phyloP scores from a whole-genome alignment of 2,888 invertebrate species.

The Sthenelais limicola region DNA sequence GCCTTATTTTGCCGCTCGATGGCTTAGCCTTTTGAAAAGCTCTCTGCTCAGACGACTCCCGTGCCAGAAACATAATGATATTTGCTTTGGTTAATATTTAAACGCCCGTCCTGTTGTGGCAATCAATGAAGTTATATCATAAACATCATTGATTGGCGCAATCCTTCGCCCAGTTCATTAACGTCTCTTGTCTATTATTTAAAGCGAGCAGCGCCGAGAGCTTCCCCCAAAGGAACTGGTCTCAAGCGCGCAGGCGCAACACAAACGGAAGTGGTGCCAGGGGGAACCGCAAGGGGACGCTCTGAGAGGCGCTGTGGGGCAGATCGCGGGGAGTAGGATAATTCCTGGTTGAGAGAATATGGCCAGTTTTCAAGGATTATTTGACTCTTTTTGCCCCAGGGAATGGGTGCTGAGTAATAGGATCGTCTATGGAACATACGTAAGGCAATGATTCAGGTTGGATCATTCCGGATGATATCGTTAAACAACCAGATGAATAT shows the following conservation, averaged over 20 bases:
- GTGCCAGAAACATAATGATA: constrained; percentile 10
- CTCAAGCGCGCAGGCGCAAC: background rate
- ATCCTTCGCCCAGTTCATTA: constrained; percentile 15
- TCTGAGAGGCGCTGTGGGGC: background rate
- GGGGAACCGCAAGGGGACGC: constrained; percentile 20
- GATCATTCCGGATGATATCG: no score
- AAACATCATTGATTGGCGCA: constrained; percentile 14
- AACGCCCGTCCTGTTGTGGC: constrained; percentile 11
- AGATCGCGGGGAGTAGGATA: background rate
- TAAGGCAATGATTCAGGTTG: no score
- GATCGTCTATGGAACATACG: no score
- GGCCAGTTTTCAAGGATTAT: background rate
- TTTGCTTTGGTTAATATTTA: constrained; percentile 27
- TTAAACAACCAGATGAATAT: no score
- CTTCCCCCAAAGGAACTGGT: background rate
- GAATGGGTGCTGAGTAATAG: no score
- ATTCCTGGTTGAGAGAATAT: background rate
- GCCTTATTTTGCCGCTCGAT: no score
- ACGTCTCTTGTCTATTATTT: constrained; percentile 31
- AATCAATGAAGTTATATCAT: constrained; percentile 22
- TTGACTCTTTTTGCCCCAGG: background rate
- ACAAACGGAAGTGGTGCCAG: constrained; percentile 7
- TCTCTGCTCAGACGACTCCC: background rate
- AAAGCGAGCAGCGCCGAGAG: background rate
- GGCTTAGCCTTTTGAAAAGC: constrained; percentile 6